A percentile compares a stretch with the other conserved stretches of the same genome.
phyloP scores from a whole-genome alignment of 1,140 invertebrate genomes.

The Bombus turneri region DNA sequence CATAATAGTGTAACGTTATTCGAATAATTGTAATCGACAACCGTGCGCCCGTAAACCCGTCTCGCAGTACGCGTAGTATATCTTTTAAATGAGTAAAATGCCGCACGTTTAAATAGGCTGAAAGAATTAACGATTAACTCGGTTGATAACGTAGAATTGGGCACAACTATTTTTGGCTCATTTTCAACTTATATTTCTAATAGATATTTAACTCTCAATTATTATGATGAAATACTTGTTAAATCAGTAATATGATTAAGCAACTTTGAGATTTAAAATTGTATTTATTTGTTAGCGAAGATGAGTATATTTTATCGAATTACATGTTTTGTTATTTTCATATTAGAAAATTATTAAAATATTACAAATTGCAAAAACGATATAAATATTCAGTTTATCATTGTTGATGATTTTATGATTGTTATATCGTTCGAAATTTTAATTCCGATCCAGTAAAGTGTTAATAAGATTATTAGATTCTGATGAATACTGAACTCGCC shows the following conservation, averaged over 20 bases:
- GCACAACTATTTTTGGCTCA: conserved; percentile 16
- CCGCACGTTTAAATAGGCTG: conserved; percentile 5
- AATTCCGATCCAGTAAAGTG: background rate
- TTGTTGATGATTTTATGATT: background rate
- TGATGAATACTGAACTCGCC: background rate
- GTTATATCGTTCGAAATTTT: background rate
- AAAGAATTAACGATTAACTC: background rate
- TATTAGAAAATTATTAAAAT: background rate
- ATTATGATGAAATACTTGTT: background rate
- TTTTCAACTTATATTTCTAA: background rate
- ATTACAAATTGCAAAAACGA: background rate
- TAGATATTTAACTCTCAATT: background rate
- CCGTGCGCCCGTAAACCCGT: conserved; percentile 65
- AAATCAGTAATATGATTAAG: background rate
- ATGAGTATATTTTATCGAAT: background rate
- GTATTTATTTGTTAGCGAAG: background rate
- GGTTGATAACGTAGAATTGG: conserved; percentile 10
- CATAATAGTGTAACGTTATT: conserved; percentile 66
- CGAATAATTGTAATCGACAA: conserved; percentile 65
- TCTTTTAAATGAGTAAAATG: background rate
- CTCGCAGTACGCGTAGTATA: conserved; percentile 40
- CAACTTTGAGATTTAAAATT: background rate
- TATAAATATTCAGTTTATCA: background rate
- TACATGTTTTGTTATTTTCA: background rate
- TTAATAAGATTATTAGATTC: background rate